Evolutionary conservation across 2,113 vertebrate genomes (phyloP).

Genomic region (Pardalotus punctatus): DNA sequence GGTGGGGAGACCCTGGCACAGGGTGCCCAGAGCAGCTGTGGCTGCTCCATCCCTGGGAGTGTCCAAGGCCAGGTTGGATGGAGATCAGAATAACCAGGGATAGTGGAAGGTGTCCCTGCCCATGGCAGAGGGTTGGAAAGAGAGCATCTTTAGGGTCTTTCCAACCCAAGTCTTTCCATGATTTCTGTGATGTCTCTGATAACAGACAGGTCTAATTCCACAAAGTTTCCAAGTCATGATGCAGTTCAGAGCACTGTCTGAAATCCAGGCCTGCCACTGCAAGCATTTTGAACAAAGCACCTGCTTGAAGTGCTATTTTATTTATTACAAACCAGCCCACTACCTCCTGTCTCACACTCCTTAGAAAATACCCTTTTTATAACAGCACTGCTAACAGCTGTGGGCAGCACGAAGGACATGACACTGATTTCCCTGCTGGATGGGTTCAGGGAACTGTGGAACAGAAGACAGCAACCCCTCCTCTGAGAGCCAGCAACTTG

Average conservation of each 20-base stretch:
- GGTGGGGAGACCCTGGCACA: background rate
- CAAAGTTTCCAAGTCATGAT: fast-evolving
- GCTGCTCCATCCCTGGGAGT: background rate
- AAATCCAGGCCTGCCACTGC: background rate
- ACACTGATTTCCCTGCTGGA: background rate
- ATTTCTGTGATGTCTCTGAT: background rate
- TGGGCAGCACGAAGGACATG: background rate
- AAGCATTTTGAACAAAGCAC: background rate
- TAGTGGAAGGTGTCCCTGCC: background rate
- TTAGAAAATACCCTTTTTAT: background rate
- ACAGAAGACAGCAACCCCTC: background rate
- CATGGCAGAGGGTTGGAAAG: background rate
- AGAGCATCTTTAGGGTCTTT: background rate
- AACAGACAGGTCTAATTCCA: background rate
- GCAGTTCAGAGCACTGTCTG: background rate
- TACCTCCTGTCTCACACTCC: background rate
- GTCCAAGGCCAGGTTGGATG: fast-evolving
- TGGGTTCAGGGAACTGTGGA: background rate
- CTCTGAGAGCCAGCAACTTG: background rate
- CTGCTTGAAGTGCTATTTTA: background rate
- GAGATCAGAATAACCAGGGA: background rate
- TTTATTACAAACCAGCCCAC: background rate
- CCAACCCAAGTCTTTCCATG: background rate
- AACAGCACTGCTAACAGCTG: background rate
- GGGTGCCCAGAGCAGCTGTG: background rate